phyloP scores from a whole-genome alignment of 2,113 vertebrate genomes.

The Danionella cerebrum region DNA sequence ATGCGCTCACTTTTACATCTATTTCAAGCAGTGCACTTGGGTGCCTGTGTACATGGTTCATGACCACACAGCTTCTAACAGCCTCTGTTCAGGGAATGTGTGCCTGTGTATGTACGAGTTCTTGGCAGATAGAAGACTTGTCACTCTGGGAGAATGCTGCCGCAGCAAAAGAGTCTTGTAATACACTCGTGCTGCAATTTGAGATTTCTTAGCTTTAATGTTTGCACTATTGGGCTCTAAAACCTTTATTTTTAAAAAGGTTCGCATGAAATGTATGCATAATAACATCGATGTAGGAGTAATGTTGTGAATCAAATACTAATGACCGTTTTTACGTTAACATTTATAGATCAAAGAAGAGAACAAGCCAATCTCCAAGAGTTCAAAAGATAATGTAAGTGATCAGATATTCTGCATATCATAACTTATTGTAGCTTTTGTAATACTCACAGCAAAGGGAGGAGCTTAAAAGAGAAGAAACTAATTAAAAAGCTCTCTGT shows the following conservation, averaged over 20 bases:
- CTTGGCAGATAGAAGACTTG: neutral
- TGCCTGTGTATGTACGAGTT: neutral
- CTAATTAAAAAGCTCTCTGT: neutral
- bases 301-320: neutral
- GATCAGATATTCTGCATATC: neutral
- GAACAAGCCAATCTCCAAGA: slow-evolving; percentile 55
- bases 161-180: neutral
- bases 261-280: neutral
- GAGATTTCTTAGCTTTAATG: neutral
- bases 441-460: neutral
- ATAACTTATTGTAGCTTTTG: neutral
- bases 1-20: neutral
- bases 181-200: neutral
- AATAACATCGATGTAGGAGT: slow-evolving; percentile 17
- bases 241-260: neutral
- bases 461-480: neutral
- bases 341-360: slow-evolving; percentile 71
- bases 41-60: neutral
- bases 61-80: neutral
- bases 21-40: neutral
- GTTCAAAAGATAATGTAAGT: slow-evolving; percentile 60
- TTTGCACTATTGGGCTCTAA: neutral
- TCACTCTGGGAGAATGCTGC: slow-evolving; percentile 7
- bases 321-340: slow-evolving; percentile 39
- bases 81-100: neutral